Base-by-base conservation (phyloP, 1,140 invertebrate species). In the Myzus persicae region DNA sequence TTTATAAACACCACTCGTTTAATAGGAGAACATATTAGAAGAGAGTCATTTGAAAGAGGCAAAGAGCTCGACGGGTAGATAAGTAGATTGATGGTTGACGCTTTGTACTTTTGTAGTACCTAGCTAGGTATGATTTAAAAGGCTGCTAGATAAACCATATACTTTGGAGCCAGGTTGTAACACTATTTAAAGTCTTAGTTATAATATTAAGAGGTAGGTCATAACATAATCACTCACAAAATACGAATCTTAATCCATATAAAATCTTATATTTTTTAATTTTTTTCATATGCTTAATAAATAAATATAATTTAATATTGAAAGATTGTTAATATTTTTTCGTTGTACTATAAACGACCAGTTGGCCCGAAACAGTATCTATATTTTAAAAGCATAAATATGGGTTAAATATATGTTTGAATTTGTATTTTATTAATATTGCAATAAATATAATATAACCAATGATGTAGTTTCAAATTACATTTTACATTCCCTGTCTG, bases 401-500 rank as follows among this genome's bases (percentile, higher is more conserved):
- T n/a, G 59, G 11, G 14, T n/a, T n/a, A n/a, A 67, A 76, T 76
- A 3, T 67, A 31, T n/a, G 59, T 67, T n/a, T 67, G 46, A 87
- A 87, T 87, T 84, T 26, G 14, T 87, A n/a, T n/a, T 46, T 46
- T 87, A 20, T 46, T 46, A 44, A 87, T 85, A 85, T 87, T 87
- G 46, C 42, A 38, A 87, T 42, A 26, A 84, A 36, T 40, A 84
- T 84, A 76, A 84, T 84, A 44, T 85, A 88, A 42, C 76, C 22
- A 40, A 84, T 42, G 38, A 40, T 22, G n/a, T 88, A 88, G 44
- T 88, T 88, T 88, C 31, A 5, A 22, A 88, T 85, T 88, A 89
- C 18, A 51, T 51, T 89, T 90, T 90, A 40, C 38, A 90, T 90
- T 90, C 31, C 42, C 26, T 31, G 11, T 67, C 59, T 67, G 40